phyloP scores from a whole-genome alignment of 2,113 vertebrate genomes.

The Herpailurus yagouaroundi region DNA sequence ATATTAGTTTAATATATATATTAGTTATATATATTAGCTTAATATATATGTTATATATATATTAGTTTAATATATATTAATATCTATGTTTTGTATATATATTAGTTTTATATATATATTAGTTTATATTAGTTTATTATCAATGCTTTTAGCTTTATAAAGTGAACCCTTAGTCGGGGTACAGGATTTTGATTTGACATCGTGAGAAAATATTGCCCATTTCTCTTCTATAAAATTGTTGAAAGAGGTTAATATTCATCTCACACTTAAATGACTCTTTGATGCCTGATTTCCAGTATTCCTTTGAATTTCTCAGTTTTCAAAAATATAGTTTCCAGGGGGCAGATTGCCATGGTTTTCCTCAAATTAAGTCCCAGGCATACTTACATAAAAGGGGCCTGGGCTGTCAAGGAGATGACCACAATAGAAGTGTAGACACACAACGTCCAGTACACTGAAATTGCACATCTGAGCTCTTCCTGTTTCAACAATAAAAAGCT shows the following conservation, averaged over 20 bases:
- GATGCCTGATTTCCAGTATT: not conserved
- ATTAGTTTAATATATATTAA: too few species aligned
- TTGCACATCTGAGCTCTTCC: not conserved
- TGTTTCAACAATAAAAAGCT: not conserved
- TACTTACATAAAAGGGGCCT: not conserved
- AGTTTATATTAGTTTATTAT: not conserved
- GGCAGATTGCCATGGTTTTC: not conserved
- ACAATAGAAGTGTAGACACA: not conserved
- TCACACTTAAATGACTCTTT: not conserved
- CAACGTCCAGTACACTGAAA: not conserved
- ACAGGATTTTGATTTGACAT: not conserved
- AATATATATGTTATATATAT: too few species aligned
- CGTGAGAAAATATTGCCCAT: not conserved
- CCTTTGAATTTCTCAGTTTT: constrained; percentile 8
- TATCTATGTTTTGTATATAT: too few species aligned
- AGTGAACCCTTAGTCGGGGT: not conserved
- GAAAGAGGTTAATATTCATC: constrained; percentile 27
- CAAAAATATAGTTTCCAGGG: not conserved
- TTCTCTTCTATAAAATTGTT: constrained; percentile 1
- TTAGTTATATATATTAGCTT: too few species aligned
- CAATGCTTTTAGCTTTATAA: not conserved
- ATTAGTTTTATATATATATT: not conserved
- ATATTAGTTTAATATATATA: too few species aligned
- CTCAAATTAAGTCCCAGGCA: not conserved
- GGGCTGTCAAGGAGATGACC: not conserved